phyloP scores from a whole-genome alignment of 2,797 vertebrate genomes.

The Hypotaenidia okinawae region DNA sequence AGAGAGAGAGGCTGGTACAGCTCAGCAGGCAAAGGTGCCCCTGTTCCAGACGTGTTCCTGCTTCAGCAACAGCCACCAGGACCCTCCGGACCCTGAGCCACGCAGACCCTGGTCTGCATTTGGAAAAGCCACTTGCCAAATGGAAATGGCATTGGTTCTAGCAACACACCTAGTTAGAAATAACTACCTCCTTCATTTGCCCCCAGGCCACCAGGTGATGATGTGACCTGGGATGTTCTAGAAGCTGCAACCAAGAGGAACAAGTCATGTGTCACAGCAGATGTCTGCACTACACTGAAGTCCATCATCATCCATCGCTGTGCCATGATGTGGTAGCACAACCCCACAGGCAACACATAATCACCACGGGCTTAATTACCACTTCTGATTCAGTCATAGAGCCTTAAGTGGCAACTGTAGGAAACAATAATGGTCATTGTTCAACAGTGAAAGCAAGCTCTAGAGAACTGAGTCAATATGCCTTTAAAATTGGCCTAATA shows the following conservation, averaged over 20 bases:
- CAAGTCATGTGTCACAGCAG: not conserved
- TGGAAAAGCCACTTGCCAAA: not conserved
- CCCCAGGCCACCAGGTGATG: not conserved
- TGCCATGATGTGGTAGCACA: not conserved
- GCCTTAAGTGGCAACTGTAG: not conserved
- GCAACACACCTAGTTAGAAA: not conserved
- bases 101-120: fast-evolving
- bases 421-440: not conserved
- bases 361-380: not conserved
- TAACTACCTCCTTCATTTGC: not conserved
- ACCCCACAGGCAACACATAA: not conserved
- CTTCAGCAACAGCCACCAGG: not conserved
- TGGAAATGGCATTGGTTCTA: not conserved
- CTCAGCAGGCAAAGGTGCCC: not conserved
- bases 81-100: not conserved
- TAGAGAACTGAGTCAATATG: not conserved
- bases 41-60: not conserved
- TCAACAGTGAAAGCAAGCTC: not conserved
- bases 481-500: not conserved
- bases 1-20: not conserved
- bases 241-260: not conserved
- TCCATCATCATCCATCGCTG: not conserved
- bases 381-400: not conserved
- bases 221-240: not conserved
- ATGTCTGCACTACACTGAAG: not conserved